A percentile compares a stretch with the other conserved stretches of the same genome.
Evolutionary conservation across 1,140 invertebrate genomes (phyloP).

Genomic region (Drosophila rhopaloa): DNA sequence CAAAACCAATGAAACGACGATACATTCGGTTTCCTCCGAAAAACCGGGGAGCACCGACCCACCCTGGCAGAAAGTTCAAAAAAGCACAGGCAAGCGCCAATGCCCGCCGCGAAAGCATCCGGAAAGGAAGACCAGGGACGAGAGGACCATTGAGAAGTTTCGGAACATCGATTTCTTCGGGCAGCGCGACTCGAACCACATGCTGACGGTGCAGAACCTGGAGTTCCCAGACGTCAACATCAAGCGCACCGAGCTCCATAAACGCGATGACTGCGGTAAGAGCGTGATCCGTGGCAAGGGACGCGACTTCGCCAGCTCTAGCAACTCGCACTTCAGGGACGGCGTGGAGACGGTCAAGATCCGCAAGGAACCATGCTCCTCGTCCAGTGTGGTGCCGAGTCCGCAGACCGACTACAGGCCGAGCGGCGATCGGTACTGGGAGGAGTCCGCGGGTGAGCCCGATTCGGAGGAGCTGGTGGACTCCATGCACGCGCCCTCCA

Average conservation of each 20-base stretch:
- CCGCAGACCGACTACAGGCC: background rate
- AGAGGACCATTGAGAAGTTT: constrained; percentile 53
- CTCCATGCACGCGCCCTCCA: constrained; percentile 44
- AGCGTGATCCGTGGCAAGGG: constrained; percentile 17
- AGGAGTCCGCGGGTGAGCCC: background rate
- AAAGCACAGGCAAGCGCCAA: background rate
- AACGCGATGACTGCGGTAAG: constrained; percentile 57
- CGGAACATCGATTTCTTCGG: constrained; percentile 65
- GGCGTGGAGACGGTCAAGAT: constrained; percentile 62
- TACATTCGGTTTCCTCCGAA: background rate
- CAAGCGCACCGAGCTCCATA: constrained; percentile 49
- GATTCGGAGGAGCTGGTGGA: constrained; percentile 65
- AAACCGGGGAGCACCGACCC: too few species aligned
- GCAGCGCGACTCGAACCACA: constrained; percentile 40
- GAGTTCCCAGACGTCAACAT: constrained; percentile 69
- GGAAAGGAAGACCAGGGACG: constrained; percentile 23
- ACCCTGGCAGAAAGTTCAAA: background rate
- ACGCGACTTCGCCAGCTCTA: constrained; percentile 45
- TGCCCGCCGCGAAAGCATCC: constrained; percentile 45
- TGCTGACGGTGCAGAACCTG: constrained; percentile 57
- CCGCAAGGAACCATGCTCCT: constrained; percentile 26
- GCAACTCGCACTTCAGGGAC: constrained; percentile 58
- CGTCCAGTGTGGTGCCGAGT: background rate
- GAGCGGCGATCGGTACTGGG: background rate
- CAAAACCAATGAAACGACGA: background rate